Percentiles rank a stretch among this genome's conserved stretches.
These are phyloP conservation scores for Saccostrea echinata DNA, from an alignment of 1,140 invertebrate genomes.

Conservation along the genomic window DNA sequence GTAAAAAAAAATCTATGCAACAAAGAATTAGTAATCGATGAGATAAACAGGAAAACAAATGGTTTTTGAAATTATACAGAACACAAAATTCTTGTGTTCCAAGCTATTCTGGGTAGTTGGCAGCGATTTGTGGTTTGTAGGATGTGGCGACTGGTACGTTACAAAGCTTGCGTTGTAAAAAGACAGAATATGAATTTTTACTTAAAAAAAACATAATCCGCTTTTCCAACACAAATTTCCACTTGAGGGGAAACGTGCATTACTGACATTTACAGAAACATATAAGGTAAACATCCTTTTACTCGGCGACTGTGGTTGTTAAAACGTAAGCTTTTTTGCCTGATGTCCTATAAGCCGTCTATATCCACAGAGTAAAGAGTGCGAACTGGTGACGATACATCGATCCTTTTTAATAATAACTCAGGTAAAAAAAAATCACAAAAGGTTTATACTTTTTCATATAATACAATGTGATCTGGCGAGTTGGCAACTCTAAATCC, in stretches of 20 bases:
- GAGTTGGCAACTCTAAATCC: neutral
- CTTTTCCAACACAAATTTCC: constrained; percentile 42
- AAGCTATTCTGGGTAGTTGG: neutral
- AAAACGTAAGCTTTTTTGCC: constrained; percentile 30
- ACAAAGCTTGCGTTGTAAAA: constrained; percentile 9
- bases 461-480: neutral
- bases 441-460: constrained; percentile 19
- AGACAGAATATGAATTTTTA: constrained; percentile 27
- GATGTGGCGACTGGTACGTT: neutral
- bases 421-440: constrained; percentile 35
- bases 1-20: constrained; percentile 9
- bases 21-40: constrained; percentile 5
- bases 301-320: constrained; percentile 22
- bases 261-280: constrained; percentile 40
- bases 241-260: constrained; percentile 37
- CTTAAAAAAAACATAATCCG: constrained; percentile 34
- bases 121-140: constrained; percentile 5
- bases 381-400: constrained; percentile 32
- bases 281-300: constrained; percentile 29
- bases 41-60: constrained; percentile 23
- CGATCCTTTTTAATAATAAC: constrained; percentile 24
- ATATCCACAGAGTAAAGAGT: constrained; percentile 12
- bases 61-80: neutral
- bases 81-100: constrained; percentile 12
- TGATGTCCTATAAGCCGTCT: constrained; percentile 31